Base-by-base conservation (phyloP, 2,113 vertebrate species). In the Anolis sagrei region DNA sequence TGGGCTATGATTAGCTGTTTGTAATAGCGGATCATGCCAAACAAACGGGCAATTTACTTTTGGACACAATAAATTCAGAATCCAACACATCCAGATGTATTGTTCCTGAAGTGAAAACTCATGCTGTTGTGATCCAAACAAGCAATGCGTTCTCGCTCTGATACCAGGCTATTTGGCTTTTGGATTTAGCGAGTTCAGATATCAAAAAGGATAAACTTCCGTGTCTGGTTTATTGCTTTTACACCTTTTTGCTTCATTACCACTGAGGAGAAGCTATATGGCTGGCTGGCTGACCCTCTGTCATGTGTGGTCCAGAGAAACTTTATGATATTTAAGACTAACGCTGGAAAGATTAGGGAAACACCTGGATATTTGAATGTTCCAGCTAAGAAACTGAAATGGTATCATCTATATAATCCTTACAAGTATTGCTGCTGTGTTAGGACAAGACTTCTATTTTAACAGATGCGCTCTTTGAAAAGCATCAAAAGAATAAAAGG, bases 351-450 rank as follows among this genome's bases (percentile, higher is more conserved):
- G 16, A 18, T 82, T 75, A 79, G 48, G 68, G 70, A 84, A 92
- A 82, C 34, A 87, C 16, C 36, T 77, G n/a, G 74, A 2, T 13
- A 86, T 88, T 87, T 58, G 13, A 48, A 69, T 23, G 74, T 19
- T 32, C 44, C 90, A n/a, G 18, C 61, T 81, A 51, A 90, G 83
- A 51, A 86, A 81, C 51, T 51, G 89, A 89, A 16, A 76, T 73
- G 39, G 29, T 83, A 68, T 44, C 36, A 66, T 64, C 68, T 36
- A 82, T 9, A 27, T 82, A 79, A 54, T 86, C 78, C 69, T 82
- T 82, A 51, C 9, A 39, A 78, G 68, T 58, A 76, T 79, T 87
- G 36, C 19, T 88, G 82, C 85, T 83, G 4, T 58, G 27, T 8
- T 6, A 0, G 4, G 64, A 79, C 29, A 34, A 91, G 25, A 18